Evolutionary conservation across 1,140 invertebrate genomes (phyloP), one percentile per base, ranked within the genome.

Genomic region (Coptotermes formosanus): DNA sequence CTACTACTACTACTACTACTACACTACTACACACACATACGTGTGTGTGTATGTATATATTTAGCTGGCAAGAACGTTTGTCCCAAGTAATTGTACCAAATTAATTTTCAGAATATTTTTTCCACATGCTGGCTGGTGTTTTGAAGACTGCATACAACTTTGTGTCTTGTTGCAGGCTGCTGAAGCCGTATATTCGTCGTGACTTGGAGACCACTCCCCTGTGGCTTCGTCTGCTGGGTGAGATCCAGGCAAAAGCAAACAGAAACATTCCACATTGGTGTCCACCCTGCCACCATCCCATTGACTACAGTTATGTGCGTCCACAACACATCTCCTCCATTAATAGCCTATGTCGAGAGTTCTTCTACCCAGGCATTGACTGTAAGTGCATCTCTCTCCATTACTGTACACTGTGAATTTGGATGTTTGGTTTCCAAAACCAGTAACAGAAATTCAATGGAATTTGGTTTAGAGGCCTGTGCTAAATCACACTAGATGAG

Each of bases 281-380:
- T 82, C 89, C 91, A 48, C 90, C 89, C 9, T 87, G 88, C 14
- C 86, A 89, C 25, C 90, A 92, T 23, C 91, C 95, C 2, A 93
- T 86, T 84, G 95, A 98, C 91, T 98, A 95, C 91, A 96, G 95
- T 87, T 98, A 98, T 90, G 94, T 98, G 3, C 93, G 95, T 52
- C 96, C 97, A 14, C 95, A 97, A 89, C 97, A 98, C 89, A 96
- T 98, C 87, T 95, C 96, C 6, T 95, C 96, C 0, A 94, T 98
- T 52, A 98, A 98, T 91, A 94, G 93, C 84, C 90, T 98, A 19
- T 96, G 96, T 85, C 93, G 94, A 87, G 94, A 95, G 88, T 96
- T 95, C 90, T 98, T 98, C 90, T 98, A 97, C 97, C 95, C 96
- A 19, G 97, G 97, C 55, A 97, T 98, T 87, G 97, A 98, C 91